These are phyloP conservation scores for Nycticebus coucang DNA, from an alignment of 2,113 vertebrate species.

Conservation along the genomic window DNA sequence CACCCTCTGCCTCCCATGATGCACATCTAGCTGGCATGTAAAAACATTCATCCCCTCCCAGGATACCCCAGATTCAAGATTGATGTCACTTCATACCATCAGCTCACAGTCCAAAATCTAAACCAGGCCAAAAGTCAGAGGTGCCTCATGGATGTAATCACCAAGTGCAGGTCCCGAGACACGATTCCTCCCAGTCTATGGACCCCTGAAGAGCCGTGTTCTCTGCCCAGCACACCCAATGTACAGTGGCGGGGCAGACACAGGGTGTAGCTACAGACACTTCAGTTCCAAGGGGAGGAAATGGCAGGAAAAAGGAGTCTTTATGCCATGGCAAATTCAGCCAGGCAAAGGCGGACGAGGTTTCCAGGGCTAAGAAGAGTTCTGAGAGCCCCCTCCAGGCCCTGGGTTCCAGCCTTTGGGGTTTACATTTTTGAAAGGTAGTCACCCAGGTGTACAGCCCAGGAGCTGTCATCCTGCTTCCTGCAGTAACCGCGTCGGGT, in stretches of 20 bases:
- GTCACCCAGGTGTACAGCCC: neutral
- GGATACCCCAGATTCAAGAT: neutral
- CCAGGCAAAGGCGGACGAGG: rapidly evolving
- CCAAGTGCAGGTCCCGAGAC: neutral
- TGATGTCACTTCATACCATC: neutral
- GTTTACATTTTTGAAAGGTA: neutral
- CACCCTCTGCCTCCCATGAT: neutral
- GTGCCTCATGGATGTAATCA: neutral
- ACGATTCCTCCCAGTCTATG: neutral
- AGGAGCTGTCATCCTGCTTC: neutral
- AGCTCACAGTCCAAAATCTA: neutral
- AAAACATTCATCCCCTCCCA: neutral
- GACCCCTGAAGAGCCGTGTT: neutral
- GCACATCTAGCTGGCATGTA: neutral
- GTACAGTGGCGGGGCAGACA: rapidly evolving
- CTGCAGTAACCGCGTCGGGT: neutral
- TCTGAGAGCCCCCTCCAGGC: neutral
- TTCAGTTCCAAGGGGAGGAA: neutral
- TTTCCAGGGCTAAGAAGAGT: neutral
- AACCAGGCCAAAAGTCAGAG: neutral
- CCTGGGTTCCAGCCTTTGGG: neutral
- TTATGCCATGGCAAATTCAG: neutral
- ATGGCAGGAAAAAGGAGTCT: neutral
- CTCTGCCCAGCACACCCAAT: no score
- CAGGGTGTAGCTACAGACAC: rapidly evolving